Evolutionary conservation across 2,113 vertebrate species (phyloP).

Genomic region (Aviceda subcristata): DNA sequence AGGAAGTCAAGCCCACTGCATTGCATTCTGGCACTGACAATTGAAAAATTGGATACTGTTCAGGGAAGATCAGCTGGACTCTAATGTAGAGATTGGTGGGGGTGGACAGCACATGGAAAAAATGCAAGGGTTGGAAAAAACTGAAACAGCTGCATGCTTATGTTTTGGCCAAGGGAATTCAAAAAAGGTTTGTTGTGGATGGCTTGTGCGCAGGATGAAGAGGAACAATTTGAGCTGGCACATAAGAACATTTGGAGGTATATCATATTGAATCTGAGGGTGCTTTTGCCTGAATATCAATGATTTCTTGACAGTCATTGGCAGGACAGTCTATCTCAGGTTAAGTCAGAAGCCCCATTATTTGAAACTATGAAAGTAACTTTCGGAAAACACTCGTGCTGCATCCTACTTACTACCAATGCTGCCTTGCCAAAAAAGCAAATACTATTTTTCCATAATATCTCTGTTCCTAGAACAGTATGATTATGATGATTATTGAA

Average conservation of each 20-base stretch:
- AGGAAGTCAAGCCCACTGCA: background rate
- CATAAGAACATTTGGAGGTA: background rate
- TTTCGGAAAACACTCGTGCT: background rate
- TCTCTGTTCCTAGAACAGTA: background rate
- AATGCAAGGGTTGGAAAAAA: background rate
- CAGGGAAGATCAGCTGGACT: conserved; percentile 41
- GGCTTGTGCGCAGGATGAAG: background rate
- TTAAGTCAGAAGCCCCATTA: background rate
- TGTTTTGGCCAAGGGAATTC: background rate
- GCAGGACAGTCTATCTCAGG: background rate
- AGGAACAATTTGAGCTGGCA: background rate
- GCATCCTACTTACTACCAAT: background rate
- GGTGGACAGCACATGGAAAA: conserved; percentile 20
- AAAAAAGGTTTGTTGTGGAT: background rate
- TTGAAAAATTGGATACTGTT: background rate
- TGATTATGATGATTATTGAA: background rate
- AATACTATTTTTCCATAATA: background rate
- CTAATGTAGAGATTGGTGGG: background rate
- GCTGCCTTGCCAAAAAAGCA: background rate
- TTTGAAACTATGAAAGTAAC: background rate
- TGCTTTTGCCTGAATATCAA: background rate
- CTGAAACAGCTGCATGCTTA: conserved; percentile 26
- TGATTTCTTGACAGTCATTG: background rate
- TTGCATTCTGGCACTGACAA: conserved; percentile 9
- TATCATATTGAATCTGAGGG: background rate